Conservation (phyloP, 1,140 invertebrate species). For the Campodea augens region DNA sequence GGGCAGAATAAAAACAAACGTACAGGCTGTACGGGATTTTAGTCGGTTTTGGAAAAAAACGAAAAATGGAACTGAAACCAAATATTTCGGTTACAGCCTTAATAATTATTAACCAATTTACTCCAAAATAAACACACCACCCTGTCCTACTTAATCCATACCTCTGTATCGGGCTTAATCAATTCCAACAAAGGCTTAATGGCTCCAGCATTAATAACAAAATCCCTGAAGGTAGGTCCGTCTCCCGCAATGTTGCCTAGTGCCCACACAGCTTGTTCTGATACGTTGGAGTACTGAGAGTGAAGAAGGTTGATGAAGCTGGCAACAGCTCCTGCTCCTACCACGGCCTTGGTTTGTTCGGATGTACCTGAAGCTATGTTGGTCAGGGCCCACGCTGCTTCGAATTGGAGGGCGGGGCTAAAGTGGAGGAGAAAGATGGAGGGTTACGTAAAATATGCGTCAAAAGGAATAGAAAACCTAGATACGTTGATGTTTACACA, state of each 20-base stretch:
- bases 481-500: neutral
- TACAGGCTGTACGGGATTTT: too few relatives aligned
- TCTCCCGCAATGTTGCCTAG: conserved; percentile 93
- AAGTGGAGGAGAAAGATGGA: conserved; percentile 16
- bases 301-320: conserved; percentile 57
- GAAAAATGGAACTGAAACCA: too few relatives aligned
- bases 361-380: conserved; percentile 93
- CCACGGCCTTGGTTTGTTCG: conserved; percentile 69
- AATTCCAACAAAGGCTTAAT: conserved; percentile 44
- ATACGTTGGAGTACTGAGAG: conserved; percentile 56
- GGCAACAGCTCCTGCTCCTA: conserved; percentile 68
- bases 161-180: conserved; percentile 35
- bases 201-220: conserved; percentile 42
- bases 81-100: too few relatives aligned
- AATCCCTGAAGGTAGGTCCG: conserved; percentile 51
- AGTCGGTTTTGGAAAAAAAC: too few relatives aligned
- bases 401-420: conserved; percentile 82
- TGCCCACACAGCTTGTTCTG: conserved; percentile 95
- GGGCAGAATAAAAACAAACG: too few relatives aligned
- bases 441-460: neutral
- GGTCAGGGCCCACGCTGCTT: conserved; percentile 93
- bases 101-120: too few relatives aligned
- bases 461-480: neutral
- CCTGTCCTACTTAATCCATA: conserved; percentile 19
- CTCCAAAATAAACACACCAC: too few relatives aligned